Evolutionary conservation across 92 coral and sea anemone genomes (phyloP).

Genomic region (Desmophyllum pertusum): DNA sequence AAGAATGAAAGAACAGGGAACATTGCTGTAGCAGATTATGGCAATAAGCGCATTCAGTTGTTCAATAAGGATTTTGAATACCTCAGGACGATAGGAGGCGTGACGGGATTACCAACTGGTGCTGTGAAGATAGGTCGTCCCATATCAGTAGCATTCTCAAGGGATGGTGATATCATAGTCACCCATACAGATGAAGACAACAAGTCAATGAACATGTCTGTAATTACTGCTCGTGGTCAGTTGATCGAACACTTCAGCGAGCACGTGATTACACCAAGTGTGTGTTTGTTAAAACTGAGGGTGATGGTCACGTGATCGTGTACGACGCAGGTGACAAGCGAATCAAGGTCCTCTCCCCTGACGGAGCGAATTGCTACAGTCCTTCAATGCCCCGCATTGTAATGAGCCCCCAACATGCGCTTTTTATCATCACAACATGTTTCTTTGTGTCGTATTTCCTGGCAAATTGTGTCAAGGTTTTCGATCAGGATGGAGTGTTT

Average conservation of each 20-base stretch:
- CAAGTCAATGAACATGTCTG: neutral
- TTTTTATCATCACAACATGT: conserved; percentile 4
- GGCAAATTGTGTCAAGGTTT: conserved; percentile 52
- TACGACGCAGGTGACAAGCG: conserved; percentile 6
- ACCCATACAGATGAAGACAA: no score
- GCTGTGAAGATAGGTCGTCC: conserved; percentile 13
- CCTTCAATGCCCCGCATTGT: conserved; percentile 13
- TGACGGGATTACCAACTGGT: neutral
- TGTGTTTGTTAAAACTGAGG: conserved; percentile 19
- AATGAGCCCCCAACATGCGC: neutral
- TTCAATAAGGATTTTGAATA: neutral
- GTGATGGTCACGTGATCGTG: conserved; percentile 36
- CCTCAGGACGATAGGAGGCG: neutral
- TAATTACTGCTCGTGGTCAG: conserved; percentile 49
- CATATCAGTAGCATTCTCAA: conserved; percentile 15
- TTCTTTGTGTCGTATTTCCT: conserved; percentile 22
- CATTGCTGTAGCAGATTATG: conserved; percentile 8
- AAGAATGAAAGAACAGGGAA: conserved; percentile 15
- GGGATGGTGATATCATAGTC: conserved; percentile 18
- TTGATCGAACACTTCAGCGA: conserved; percentile 44
- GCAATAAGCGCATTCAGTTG: conserved; percentile 5
- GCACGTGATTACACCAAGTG: conserved; percentile 1
- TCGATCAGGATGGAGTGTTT: conserved; percentile 47
- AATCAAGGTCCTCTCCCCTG: conserved; percentile 35
- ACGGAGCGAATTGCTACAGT: conserved; percentile 23